A percentile compares a stretch with the other conserved stretches of the same genome.
These are phyloP conservation scores for Agrochola litura DNA, from an alignment of 2,888 invertebrate genomes.

Conservation along the genomic window DNA sequence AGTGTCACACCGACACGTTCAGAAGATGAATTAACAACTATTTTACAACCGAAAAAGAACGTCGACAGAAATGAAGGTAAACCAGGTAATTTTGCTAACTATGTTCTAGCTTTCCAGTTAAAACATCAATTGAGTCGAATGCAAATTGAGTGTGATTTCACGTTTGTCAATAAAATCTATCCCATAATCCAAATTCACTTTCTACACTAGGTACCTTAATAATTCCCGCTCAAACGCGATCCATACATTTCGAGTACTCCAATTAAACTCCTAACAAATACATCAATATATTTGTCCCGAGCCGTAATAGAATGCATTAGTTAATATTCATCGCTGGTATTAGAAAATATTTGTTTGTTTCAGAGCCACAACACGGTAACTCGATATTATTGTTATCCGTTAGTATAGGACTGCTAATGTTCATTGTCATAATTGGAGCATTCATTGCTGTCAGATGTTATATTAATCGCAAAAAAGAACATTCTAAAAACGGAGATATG, in stretches of 20 bases:
- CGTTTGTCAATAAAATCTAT: neutral
- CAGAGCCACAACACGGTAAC: constrained; percentile 68
- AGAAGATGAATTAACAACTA: constrained; percentile 55
- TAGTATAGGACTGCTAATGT: constrained; percentile 72
- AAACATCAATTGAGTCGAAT: neutral
- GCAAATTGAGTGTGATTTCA: neutral
- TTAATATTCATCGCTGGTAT: constrained; percentile 40
- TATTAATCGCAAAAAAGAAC: constrained; percentile 71
- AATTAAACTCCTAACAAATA: constrained; percentile 55
- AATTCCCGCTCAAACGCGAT: constrained; percentile 21
- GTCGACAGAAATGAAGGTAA: constrained; percentile 44
- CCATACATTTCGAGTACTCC: constrained; percentile 44
- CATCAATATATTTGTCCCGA: constrained; percentile 50
- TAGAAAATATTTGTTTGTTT: constrained; percentile 64
- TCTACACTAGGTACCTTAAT: constrained; percentile 3
- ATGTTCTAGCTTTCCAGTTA: neutral
- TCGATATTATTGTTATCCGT: constrained; percentile 74
- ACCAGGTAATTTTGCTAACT: constrained; percentile 30
- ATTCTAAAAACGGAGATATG: constrained; percentile 86
- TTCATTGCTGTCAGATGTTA: constrained; percentile 78
- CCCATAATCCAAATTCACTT: neutral
- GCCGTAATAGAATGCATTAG: constrained; percentile 52
- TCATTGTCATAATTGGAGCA: constrained; percentile 72
- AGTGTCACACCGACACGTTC: constrained; percentile 28
- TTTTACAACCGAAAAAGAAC: constrained; percentile 28